Evolutionary conservation across 92 coral and sea anemone genomes (phyloP), one percentile per base, ranked within the genome.

Genomic region (Phenganax subtilis): DNA sequence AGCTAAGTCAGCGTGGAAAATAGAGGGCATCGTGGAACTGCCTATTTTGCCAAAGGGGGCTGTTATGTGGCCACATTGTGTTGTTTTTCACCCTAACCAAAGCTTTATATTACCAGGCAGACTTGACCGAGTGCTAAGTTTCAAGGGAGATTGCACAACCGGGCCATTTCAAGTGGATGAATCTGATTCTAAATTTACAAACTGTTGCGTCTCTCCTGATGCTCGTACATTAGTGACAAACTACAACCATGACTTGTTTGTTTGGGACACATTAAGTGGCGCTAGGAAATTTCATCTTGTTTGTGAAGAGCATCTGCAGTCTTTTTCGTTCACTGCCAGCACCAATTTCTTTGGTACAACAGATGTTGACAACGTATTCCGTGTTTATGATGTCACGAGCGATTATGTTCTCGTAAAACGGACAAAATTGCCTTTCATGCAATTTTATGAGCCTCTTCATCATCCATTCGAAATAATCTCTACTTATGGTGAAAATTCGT

Each of bases 291-390:
- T 55, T 28, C 8, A 14, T 44, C 68, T 62, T 8, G 10, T 30
- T n/a, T 62, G 68, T 62, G 10, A 62, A 10, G 8, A 6, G 31
- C 68, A 1, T 10, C 27, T 25, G 7, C 0, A 20, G 0, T 62
- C 68, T 62, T 62, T 62, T 62, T 62, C 68, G 17, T 62, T 62
- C 28, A 62, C 68, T 62, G 68, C 68, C 0, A 62, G 68, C 27
- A 37, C 10, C 68, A 62, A 62, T 7, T 62, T 16, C 2, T 62
- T 62, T 28, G 68, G 68, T 0, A 62, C 68, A 0, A 20, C 0
- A 20, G 68, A 62, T 15, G 27, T 62, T 62, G 68, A 62, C 5
- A 62, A 62, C 14, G 29, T 62, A 0, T 62, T 62, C 68, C 17
- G 27, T 3, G 68, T 62, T 0, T 62, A 62, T 37, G 28, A 62